Base-by-base conservation (phyloP, 2,113 vertebrate species). In the Egretta garzetta region DNA sequence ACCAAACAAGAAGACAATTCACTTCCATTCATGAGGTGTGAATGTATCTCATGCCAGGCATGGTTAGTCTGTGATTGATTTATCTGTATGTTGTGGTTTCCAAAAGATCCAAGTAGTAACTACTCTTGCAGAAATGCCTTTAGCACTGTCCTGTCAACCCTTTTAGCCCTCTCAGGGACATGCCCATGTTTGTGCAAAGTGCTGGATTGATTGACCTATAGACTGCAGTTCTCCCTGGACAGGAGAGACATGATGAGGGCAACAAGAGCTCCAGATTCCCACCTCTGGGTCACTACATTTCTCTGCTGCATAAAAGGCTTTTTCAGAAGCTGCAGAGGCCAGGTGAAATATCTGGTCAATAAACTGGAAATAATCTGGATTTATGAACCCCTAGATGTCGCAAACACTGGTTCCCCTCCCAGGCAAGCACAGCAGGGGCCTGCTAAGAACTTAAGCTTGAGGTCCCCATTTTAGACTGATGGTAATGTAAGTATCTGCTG, bases 1-100 rank as follows among this genome's bases (percentile, higher is more conserved):
- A 94, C 88, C 80, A 91, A 92, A 89, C 87, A 94, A 90, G 83
- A 95, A 85, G 87, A 88, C 91, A 92, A 93, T 93, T 97, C 90
- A 89, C 62, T 97, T 92, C 72, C 90, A 85, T 73, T 93, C 81
- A 64, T 53, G 72, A 92, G 62, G 24, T 83, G 62, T 53, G 68
- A 88, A 82, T 45, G 39, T 66, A 50, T 84, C 90, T 92, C 26
- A 55, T 84, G 90, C 64, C 90, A 94, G 82, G 35, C 2, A 8
- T 81, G 87, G 80, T 96, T 94, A 95, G 79, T 32, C 37, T 63
- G 52, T 92, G 77, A 96, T 93, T 95, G 92, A 85, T 93, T 94
- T 94, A 64, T 79, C 86, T 80, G 62, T 67, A 91, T 4, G 1
- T 50, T 90, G 71, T 64, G 87, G 75, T 86, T 95, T 93, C 86